A percentile compares a stretch with the other conserved stretches of the same genome.
Evolutionary conservation across 2,113 vertebrate genomes (phyloP).

Genomic region (Callionymus lyra): DNA sequence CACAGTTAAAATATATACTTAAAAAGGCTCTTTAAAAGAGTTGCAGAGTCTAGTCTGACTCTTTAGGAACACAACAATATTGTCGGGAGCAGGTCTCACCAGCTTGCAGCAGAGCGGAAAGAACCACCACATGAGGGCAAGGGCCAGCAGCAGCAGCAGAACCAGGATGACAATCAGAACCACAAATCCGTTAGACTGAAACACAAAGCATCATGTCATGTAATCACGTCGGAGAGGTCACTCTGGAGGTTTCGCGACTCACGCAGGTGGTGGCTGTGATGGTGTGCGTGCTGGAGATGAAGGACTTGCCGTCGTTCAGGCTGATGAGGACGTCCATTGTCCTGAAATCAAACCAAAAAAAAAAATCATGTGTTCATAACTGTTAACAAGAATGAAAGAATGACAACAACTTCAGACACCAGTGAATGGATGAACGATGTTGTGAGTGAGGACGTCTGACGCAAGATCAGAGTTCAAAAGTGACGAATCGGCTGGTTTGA

Average conservation of each 20-base stretch:
- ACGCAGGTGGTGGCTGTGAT: constrained; percentile 85
- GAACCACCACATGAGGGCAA: constrained; percentile 91
- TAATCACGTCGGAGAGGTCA: neutral
- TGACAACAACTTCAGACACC: no score
- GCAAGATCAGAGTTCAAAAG: no score
- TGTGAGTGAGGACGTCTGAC: no score
- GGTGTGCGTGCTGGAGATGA: constrained; percentile 71
- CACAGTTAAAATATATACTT: no score
- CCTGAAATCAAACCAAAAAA: constrained; percentile 47
- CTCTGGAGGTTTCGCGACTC: constrained; percentile 54
- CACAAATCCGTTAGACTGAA: constrained; percentile 70
- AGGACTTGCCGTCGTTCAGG: constrained; percentile 76
- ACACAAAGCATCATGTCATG: neutral
- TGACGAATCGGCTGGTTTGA: no score
- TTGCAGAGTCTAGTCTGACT: no score
- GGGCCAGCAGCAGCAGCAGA: constrained; percentile 67
- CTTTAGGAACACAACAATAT: no score
- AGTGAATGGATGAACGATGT: no score
- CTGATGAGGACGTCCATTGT: constrained; percentile 84
- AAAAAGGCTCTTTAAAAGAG: no score
- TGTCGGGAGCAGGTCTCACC: no score
- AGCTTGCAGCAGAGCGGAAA: constrained; percentile 95
- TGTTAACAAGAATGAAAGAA: no score
- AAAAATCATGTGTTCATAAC: no score
- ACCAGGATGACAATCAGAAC: constrained; percentile 78